Evolutionary conservation across 2,797 vertebrate genomes (phyloP).

Genomic region (Tadarida brasiliensis): DNA sequence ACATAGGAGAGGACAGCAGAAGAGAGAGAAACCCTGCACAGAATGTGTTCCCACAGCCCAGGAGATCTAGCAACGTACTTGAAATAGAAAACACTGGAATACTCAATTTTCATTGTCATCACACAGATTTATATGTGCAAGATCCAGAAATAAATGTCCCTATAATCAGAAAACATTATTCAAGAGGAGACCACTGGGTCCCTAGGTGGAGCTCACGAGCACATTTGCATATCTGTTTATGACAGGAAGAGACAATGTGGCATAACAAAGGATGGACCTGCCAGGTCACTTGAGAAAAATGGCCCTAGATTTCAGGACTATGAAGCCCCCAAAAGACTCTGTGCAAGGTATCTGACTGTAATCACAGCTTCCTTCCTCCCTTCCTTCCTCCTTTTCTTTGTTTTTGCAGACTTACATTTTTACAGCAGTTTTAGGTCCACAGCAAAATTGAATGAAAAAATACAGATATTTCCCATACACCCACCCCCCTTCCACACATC

Average conservation of each 20-base stretch:
- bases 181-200: not conserved
- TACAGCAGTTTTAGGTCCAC: not conserved
- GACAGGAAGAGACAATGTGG: not conserved
- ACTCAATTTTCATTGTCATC: not conserved
- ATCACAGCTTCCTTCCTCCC: not conserved
- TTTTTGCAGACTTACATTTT: not conserved
- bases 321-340: fast-evolving
- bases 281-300: fast-evolving
- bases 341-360: not conserved
- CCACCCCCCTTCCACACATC: no score
- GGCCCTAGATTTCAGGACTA: no score
- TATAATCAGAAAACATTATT: not conserved
- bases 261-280: not conserved
- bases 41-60: not conserved
- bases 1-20: not conserved
- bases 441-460: not conserved
- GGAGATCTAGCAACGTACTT: not conserved
- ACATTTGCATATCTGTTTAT: not conserved
- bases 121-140: not conserved
- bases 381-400: not conserved
- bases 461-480: not conserved
- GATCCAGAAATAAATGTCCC: not conserved
- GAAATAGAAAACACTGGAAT: not conserved
- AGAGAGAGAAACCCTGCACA: no score
- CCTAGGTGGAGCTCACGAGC: not conserved